Evolutionary conservation across 2,113 vertebrate genomes (phyloP).

Genomic region (Labeo rohita): DNA sequence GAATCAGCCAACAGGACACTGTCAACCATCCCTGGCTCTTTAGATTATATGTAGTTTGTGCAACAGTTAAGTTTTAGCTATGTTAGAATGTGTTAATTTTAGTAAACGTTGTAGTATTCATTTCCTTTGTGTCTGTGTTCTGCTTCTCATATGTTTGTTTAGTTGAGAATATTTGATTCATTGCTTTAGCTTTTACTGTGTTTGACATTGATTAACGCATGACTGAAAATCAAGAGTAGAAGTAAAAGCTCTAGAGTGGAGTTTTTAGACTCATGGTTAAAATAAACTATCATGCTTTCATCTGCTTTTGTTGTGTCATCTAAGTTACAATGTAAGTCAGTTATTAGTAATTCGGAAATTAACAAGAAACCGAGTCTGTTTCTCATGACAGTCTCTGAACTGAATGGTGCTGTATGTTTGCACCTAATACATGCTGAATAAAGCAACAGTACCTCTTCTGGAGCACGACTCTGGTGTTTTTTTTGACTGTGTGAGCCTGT

Average conservation of each 20-base stretch:
- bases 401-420: slow-evolving; percentile 64
- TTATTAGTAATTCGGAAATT: slow-evolving; percentile 50
- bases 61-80: slow-evolving; percentile 57
- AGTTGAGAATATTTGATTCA: slow-evolving; percentile 3
- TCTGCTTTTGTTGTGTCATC: slow-evolving; percentile 60
- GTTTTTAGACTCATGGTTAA: slow-evolving; percentile 35
- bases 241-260: background rate
- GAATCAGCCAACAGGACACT: slow-evolving; percentile 65
- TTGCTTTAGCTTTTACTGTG: slow-evolving; percentile 9
- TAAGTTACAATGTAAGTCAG: slow-evolving; percentile 57
- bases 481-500: slow-evolving; percentile 21
- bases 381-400: slow-evolving; percentile 60
- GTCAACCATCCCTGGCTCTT: slow-evolving; percentile 59
- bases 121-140: slow-evolving; percentile 9
- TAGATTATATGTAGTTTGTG: slow-evolving; percentile 48
- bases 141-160: background rate
- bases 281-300: slow-evolving; percentile 52
- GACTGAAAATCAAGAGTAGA: slow-evolving; percentile 27
- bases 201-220: slow-evolving; percentile 15
- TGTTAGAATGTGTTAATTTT: slow-evolving; percentile 64
- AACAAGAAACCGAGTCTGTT: slow-evolving; percentile 60
- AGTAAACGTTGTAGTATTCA: background rate
- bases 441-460: slow-evolving; percentile 43
- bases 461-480: slow-evolving; percentile 16
- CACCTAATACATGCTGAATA: slow-evolving; percentile 73